These are phyloP conservation scores for Actinia tenebrosa DNA, from an alignment of 64 coral and sea anemone genomes.

Conservation along the genomic window DNA sequence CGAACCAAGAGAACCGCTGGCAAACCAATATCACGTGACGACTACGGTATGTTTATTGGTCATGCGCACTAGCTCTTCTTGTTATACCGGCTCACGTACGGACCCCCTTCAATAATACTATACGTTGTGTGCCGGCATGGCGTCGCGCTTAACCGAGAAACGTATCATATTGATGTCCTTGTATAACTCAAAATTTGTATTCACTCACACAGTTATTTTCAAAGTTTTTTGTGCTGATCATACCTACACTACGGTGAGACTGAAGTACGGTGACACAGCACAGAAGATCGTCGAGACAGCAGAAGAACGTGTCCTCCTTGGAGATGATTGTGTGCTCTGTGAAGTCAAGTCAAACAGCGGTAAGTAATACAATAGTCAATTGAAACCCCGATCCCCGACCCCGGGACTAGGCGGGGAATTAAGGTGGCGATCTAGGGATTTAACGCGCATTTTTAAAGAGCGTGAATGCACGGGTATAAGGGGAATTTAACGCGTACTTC, in stretches of 20 bases:
- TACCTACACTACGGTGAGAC: conserved; percentile 53
- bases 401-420: too few species aligned
- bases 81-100: too few species aligned
- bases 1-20: neutral
- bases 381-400: too few species aligned
- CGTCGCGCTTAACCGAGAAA: too few species aligned
- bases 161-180: too few species aligned
- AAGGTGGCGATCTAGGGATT: too few species aligned
- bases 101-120: too few species aligned
- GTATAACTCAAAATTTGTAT: neutral
- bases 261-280: conserved; percentile 61
- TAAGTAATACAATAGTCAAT: neutral
- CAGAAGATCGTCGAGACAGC: conserved; percentile 62
- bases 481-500: neutral
- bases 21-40: conserved; percentile 10
- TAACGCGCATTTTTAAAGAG: too few species aligned
- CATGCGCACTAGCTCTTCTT: too few species aligned
- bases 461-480: too few species aligned
- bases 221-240: conserved; percentile 82
- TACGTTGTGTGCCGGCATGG: too few species aligned
- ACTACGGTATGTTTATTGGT: neutral
- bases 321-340: conserved; percentile 66
- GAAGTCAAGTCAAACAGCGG: conserved; percentile 76
- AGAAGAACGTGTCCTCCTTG: conserved; percentile 59
- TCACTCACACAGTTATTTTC: conserved; percentile 43